Percentiles rank a stretch among this genome's conserved stretches.
Evolutionary conservation across 2,113 vertebrate genomes (phyloP).

Genomic region (Erpornis zantholeuca): DNA sequence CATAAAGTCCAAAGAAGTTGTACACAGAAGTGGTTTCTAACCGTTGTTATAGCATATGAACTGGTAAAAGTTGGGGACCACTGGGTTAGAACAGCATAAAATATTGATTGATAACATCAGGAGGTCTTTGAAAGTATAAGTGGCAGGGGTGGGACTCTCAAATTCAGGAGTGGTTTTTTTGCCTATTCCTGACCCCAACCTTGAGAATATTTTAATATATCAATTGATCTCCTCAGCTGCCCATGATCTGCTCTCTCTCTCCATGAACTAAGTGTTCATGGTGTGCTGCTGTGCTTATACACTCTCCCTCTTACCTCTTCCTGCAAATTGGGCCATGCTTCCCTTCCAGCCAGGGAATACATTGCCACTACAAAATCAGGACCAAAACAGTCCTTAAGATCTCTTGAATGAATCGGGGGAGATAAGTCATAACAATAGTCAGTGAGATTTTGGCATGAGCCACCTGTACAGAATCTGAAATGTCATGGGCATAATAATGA

Average conservation of each 20-base stretch:
- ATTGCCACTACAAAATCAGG: background rate
- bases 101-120: background rate
- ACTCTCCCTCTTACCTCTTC: background rate
- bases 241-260: background rate
- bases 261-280: no score
- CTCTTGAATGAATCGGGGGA: background rate
- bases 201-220: background rate
- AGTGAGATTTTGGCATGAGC: background rate
- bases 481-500: background rate
- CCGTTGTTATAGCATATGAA: background rate
- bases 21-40: background rate
- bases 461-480: background rate
- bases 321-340: fast-evolving
- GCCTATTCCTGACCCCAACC: background rate
- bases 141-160: background rate
- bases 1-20: background rate
- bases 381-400: background rate
- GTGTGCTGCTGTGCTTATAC: background rate
- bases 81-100: background rate
- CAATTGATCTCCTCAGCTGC: background rate
- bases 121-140: background rate
- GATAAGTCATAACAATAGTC: background rate
- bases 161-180: background rate
- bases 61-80: background rate
- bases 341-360: background rate